Evolutionary conservation across 2,797 vertebrate species (phyloP).

Genomic region (Enteromius paludinosus): DNA sequence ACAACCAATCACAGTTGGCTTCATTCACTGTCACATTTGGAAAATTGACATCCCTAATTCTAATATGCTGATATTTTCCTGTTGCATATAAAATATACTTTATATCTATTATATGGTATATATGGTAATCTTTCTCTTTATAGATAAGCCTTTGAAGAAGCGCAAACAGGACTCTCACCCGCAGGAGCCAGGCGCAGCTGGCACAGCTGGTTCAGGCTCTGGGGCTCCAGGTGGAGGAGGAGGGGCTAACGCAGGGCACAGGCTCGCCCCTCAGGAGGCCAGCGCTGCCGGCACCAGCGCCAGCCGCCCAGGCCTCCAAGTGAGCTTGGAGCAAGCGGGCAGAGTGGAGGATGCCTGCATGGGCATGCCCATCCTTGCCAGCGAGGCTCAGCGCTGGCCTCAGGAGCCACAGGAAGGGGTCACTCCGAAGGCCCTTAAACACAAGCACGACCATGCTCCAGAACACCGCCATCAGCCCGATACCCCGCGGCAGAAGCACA

Average conservation of each 20-base stretch:
- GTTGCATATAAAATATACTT: too few species aligned
- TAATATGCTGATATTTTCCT: too few species aligned
- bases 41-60: too few species aligned
- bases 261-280: constrained; percentile 92
- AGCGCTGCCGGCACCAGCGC: constrained; percentile 91
- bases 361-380: constrained; percentile 79
- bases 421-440: constrained; percentile 76
- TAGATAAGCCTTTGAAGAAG: constrained; percentile 98
- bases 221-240: constrained; percentile 80
- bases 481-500: constrained; percentile 85
- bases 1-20: too few species aligned
- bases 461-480: constrained; percentile 70
- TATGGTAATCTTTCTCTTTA: not conserved
- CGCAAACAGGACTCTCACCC: constrained; percentile 97
- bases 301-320: constrained; percentile 79
- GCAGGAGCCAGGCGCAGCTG: constrained; percentile 86
- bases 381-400: constrained; percentile 82
- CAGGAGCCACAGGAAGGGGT: constrained; percentile 79
- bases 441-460: constrained; percentile 65
- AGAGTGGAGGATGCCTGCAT: constrained; percentile 84
- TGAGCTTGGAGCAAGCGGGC: constrained; percentile 66
- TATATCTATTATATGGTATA: too few species aligned
- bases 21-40: too few species aligned
- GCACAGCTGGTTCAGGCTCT: constrained; percentile 76
- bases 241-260: constrained; percentile 91